A percentile compares a stretch with the other conserved stretches of the same genome.
These are phyloP conservation scores for Copidosoma aretas DNA, from an alignment of 2,888 invertebrate species.

Conservation along the genomic window DNA sequence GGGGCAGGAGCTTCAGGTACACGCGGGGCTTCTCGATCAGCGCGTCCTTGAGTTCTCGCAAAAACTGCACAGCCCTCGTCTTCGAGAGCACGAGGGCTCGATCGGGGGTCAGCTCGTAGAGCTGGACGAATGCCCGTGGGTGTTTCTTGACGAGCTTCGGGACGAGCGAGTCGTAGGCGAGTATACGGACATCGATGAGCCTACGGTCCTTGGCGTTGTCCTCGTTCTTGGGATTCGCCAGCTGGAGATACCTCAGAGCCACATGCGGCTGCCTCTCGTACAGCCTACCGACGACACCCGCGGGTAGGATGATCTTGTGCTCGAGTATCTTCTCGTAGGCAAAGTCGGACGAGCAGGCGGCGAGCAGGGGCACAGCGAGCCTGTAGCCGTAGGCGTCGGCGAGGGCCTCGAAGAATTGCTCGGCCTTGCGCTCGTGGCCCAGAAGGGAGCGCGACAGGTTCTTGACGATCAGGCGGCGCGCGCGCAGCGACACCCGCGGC, in stretches of 20 bases:
- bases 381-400: slow-evolving; percentile 43
- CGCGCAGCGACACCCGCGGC: slow-evolving; percentile 48
- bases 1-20: slow-evolving; percentile 29
- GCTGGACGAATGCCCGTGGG: slow-evolving; percentile 27
- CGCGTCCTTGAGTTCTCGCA: slow-evolving; percentile 13
- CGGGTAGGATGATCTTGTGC: slow-evolving; percentile 40
- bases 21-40: slow-evolving; percentile 20
- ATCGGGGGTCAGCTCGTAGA: slow-evolving; percentile 22
- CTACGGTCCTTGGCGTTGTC: slow-evolving; percentile 3
- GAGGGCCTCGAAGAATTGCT: slow-evolving; percentile 49
- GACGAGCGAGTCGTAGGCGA: slow-evolving; percentile 32
- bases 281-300: slow-evolving; percentile 38
- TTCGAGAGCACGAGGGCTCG: slow-evolving; percentile 20
- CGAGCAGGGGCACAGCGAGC: slow-evolving; percentile 48
- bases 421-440: slow-evolving; percentile 42
- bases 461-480: slow-evolving; percentile 49
- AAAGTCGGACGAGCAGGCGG: slow-evolving; percentile 52
- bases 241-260: slow-evolving; percentile 45
- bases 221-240: slow-evolving; percentile 33
- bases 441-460: slow-evolving; percentile 45
- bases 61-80: slow-evolving; percentile 9
- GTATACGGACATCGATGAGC: slow-evolving; percentile 1
- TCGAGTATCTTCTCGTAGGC: slow-evolving; percentile 40
- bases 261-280: slow-evolving; percentile 33
- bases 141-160: slow-evolving; percentile 21